These are phyloP conservation scores for Tetranychus cinnabarinus DNA, from an alignment of 1,140 invertebrate genomes.

Conservation along the genomic window DNA sequence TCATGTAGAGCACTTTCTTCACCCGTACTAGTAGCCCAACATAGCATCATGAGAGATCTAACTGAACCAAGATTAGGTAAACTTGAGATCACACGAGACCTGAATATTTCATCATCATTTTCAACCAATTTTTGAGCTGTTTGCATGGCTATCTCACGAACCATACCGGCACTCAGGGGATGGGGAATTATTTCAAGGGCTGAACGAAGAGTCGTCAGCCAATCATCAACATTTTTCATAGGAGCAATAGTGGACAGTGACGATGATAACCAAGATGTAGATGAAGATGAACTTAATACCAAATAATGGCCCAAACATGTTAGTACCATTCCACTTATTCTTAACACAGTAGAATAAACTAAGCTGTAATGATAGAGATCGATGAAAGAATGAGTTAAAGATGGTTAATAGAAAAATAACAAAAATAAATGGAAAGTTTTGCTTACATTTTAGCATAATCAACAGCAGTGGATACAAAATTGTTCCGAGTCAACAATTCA, in stretches of 20 bases:
- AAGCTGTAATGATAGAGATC: constrained; percentile 25
- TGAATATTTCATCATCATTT: background rate
- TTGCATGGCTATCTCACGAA: background rate
- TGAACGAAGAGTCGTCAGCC: background rate
- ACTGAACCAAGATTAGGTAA: constrained; percentile 1
- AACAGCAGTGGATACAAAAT: constrained; percentile 58
- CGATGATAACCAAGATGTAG: background rate
- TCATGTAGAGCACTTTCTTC: constrained; percentile 3
- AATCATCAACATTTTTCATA: background rate
- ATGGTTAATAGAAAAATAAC: background rate
- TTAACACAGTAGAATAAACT: constrained; percentile 62
- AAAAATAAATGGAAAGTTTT: background rate
- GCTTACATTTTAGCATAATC: constrained; percentile 42
- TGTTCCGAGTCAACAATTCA: constrained; percentile 63
- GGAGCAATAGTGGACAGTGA: constrained; percentile 10
- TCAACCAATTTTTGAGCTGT: background rate
- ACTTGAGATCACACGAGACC: background rate
- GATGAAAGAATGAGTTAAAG: constrained; percentile 1
- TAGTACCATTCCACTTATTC: constrained; percentile 63
- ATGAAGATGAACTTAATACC: constrained; percentile 19
- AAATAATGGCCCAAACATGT: constrained; percentile 39
- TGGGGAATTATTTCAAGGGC: background rate
- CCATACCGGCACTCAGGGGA: background rate
- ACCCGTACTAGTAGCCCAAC: constrained; percentile 7
- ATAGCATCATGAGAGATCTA: background rate